These are phyloP conservation scores for Nymphalis polychloros DNA, from an alignment of 2,888 invertebrate genomes.

Conservation along the genomic window DNA sequence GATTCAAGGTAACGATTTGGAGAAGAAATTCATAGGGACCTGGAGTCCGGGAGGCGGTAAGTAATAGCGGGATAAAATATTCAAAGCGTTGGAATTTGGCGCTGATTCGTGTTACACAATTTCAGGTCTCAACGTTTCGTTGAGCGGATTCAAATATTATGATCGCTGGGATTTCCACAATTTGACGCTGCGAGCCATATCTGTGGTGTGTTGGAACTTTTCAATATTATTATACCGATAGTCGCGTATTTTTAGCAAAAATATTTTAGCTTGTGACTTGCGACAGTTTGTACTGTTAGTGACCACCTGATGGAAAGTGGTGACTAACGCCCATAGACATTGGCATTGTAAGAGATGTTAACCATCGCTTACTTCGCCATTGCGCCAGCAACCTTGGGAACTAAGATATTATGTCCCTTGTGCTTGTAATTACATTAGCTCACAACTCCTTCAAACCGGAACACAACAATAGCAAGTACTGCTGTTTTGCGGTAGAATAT, in stretches of 20 bases:
- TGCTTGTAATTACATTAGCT: too few species aligned
- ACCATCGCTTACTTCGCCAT: too few species aligned
- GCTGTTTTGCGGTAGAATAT: too few species aligned
- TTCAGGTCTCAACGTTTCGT: slow-evolving; percentile 56
- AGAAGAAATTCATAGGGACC: slow-evolving; percentile 50
- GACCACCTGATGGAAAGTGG: too few species aligned
- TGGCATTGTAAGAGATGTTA: too few species aligned
- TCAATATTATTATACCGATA: slow-evolving; percentile 20
- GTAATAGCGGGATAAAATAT: slow-evolving; percentile 35
- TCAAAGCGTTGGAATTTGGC: slow-evolving; percentile 31
- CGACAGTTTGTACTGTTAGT: too few species aligned
- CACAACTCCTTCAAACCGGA: too few species aligned
- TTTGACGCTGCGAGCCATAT: slow-evolving; percentile 66
- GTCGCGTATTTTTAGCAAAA: slow-evolving; percentile 4
- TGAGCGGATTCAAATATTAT: slow-evolving; percentile 66
- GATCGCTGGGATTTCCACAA: slow-evolving; percentile 72
- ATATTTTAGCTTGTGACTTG: neutral
- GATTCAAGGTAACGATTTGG: slow-evolving; percentile 65
- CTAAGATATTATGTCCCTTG: too few species aligned
- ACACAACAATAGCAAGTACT: too few species aligned
- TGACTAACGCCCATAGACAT: too few species aligned
- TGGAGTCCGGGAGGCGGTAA: slow-evolving; percentile 55
- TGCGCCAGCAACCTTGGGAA: too few species aligned
- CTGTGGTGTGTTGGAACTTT: slow-evolving; percentile 53
- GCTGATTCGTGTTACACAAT: slow-evolving; percentile 37